Evolutionary conservation across 1,140 invertebrate species (phyloP).

Genomic region (Cotesia typhae): DNA sequence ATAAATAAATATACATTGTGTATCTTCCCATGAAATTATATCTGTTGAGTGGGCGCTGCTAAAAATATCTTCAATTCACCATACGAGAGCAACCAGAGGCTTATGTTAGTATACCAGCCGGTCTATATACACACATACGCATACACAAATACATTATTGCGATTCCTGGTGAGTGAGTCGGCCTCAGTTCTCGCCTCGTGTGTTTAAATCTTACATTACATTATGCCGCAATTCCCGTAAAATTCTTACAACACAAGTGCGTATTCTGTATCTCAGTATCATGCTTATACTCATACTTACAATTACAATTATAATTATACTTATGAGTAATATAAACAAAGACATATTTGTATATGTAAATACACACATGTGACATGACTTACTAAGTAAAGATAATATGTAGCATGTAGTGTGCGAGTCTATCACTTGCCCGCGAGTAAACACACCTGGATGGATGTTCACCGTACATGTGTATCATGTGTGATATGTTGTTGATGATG

Average conservation of each 20-base stretch:
- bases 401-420: too few relatives aligned
- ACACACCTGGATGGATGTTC: neutral
- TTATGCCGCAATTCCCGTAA: neutral
- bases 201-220: conserved; percentile 15
- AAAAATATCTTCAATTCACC: conserved; percentile 19
- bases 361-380: too few relatives aligned
- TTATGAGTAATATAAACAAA: too few relatives aligned
- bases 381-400: neutral
- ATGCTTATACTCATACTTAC: too few relatives aligned
- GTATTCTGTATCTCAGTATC: too few relatives aligned
- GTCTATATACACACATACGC: neutral
- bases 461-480: neutral
- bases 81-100: neutral
- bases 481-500: neutral
- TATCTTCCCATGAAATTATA: conserved; percentile 1
- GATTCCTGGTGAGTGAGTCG: conserved; percentile 7
- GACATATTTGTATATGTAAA: too few relatives aligned
- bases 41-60: conserved; percentile 19
- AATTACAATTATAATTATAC: too few relatives aligned
- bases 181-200: neutral
- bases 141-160: neutral
- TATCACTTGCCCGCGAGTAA: neutral
- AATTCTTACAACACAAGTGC: neutral
- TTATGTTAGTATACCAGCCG: neutral
- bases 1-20: conserved; percentile 11